phyloP scores from a whole-genome alignment of 2,797 vertebrate species.

The Alauda arvensis region DNA sequence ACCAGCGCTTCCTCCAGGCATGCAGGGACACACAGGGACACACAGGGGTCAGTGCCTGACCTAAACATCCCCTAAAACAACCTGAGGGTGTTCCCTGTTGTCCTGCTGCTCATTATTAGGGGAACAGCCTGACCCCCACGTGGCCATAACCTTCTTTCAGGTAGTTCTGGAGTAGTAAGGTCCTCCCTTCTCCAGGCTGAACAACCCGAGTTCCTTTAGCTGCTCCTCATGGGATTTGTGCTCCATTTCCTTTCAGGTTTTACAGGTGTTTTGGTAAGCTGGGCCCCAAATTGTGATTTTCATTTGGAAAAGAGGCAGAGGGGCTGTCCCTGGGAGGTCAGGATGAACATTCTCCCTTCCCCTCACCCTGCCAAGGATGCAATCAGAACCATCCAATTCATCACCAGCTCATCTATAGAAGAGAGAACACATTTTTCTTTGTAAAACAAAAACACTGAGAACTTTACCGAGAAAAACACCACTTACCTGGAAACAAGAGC shows the following conservation, averaged over 20 bases:
- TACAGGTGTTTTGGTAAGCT: neutral
- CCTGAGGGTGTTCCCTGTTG: too few relatives aligned
- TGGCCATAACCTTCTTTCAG: neutral
- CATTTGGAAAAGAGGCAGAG: neutral
- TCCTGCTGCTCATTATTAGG: neutral
- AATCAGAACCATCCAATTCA: neutral
- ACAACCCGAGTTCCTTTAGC: neutral
- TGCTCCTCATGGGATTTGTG: neutral
- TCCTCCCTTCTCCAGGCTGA: neutral
- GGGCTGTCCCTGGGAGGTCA: neutral
- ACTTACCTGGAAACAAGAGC: neutral
- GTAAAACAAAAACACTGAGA: neutral
- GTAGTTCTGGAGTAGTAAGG: neutral
- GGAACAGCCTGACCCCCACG: neutral
- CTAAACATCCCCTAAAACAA: neutral
- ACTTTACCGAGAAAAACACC: too few relatives aligned
- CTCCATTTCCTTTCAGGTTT: neutral
- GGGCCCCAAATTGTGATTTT: neutral
- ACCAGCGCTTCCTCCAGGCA: slow-evolving; percentile 98
- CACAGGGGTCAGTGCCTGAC: too few relatives aligned
- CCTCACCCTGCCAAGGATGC: neutral
- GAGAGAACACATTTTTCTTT: neutral
- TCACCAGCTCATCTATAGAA: neutral
- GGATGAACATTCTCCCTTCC: neutral
- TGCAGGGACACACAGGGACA: slow-evolving; percentile 33